These are phyloP conservation scores for Zeuzera pyrina DNA, from an alignment of 2,888 invertebrate species.

Conservation along the genomic window DNA sequence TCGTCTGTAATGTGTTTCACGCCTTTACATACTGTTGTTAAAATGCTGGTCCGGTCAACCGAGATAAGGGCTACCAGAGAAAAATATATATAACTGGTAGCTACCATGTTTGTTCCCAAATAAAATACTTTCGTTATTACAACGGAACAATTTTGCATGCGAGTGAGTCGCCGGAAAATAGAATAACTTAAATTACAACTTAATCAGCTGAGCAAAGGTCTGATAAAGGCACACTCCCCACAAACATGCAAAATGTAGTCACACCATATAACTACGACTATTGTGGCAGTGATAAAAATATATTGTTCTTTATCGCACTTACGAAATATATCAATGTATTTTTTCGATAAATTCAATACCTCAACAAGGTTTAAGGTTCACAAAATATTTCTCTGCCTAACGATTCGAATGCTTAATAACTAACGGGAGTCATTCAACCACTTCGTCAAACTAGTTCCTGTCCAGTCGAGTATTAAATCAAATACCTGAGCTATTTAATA, in stretches of 20 bases:
- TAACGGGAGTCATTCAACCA: conserved; percentile 26
- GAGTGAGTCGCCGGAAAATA: conserved; percentile 12
- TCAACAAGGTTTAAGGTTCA: conserved; percentile 30
- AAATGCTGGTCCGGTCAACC: too few relatives aligned
- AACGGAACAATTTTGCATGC: conserved; percentile 20
- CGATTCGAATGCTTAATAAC: conserved; percentile 30
- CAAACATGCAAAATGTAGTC: conserved; percentile 21
- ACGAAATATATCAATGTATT: conserved; percentile 28
- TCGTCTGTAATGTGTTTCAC: conserved; percentile 63
- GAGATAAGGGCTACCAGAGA: too few relatives aligned
- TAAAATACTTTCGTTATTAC: conserved; percentile 16
- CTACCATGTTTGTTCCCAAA: conserved; percentile 34
- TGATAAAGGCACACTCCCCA: conserved; percentile 17
- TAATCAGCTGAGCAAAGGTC: conserved; percentile 26
- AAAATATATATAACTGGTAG: too few relatives aligned
- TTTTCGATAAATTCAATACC: conserved; percentile 43
- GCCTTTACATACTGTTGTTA: conserved; percentile 24
- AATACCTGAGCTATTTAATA: too few relatives aligned
- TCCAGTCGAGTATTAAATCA: too few relatives aligned
- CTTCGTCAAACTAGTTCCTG: too few relatives aligned
- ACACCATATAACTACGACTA: conserved; percentile 34
- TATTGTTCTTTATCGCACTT: conserved; percentile 42
- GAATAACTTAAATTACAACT: not conserved
- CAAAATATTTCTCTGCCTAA: conserved; percentile 59
- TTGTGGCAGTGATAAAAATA: conserved; percentile 67